phyloP scores from a whole-genome alignment of 2,888 invertebrate genomes.

The Aplocera efformata region DNA sequence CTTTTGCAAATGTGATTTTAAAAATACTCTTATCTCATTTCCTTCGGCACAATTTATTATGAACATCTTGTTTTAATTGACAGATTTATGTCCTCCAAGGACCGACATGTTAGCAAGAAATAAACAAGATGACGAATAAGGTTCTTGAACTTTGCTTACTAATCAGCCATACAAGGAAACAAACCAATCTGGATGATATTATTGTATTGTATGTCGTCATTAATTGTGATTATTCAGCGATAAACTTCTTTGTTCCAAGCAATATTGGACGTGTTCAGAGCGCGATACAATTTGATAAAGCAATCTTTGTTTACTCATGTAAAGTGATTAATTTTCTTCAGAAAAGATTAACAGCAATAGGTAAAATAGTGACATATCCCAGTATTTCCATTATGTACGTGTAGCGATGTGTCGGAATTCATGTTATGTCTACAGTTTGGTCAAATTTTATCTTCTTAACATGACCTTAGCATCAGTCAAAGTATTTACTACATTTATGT shows the following conservation, averaged over 20 bases:
- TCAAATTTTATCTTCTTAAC: conserved; percentile 12
- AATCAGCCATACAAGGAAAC: conserved; percentile 20
- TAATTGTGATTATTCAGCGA: conserved; percentile 24
- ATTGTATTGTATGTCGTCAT: conserved; percentile 19
- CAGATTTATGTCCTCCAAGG: conserved; percentile 7
- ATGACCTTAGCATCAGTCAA: conserved; percentile 7
- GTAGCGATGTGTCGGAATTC: conserved; percentile 6
- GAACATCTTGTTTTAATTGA: conserved; percentile 9
- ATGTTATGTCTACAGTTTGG: conserved; percentile 23
- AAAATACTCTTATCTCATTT: conserved; percentile 11
- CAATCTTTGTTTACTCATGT: conserved; percentile 15
- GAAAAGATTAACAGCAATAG: not conserved
- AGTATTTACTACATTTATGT: conserved; percentile 15
- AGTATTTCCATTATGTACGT: not conserved
- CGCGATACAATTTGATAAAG: conserved; percentile 23
- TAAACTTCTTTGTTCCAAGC: conserved; percentile 25
- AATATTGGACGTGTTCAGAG: conserved; percentile 25
- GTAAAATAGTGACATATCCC: not conserved
- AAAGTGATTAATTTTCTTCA: conserved; percentile 12
- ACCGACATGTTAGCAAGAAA: not conserved
- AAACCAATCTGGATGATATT: conserved; percentile 16
- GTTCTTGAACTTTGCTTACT: conserved; percentile 22
- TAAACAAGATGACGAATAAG: conserved; percentile 11
- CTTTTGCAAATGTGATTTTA: conserved; percentile 22
- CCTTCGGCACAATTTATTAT: conserved; percentile 8